Percentiles rank a stretch among this genome's conserved stretches.
Evolutionary conservation across 2,113 vertebrate genomes (phyloP).

Genomic region (Solea solea): DNA sequence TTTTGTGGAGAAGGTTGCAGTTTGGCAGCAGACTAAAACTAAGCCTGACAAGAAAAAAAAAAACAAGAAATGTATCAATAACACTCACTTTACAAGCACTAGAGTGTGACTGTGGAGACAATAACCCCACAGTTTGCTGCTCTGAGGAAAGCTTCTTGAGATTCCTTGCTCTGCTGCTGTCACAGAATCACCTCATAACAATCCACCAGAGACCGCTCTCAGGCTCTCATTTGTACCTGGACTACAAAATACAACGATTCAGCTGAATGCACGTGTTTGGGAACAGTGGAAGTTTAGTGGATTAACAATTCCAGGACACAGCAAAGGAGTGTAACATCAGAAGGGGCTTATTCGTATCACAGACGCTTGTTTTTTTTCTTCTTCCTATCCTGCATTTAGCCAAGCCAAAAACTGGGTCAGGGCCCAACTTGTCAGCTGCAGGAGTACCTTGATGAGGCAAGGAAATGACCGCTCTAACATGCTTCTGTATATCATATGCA

Average conservation of each 20-base stretch:
- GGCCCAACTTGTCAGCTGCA: constrained; percentile 4
- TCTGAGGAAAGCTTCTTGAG: constrained; percentile 11
- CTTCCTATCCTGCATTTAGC: constrained; percentile 43
- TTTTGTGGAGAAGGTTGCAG: constrained; percentile 25
- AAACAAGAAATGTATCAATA: constrained; percentile 16
- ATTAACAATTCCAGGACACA: constrained; percentile 39
- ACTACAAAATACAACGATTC: constrained; percentile 2
- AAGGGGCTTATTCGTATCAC: constrained; percentile 25
- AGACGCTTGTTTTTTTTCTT: constrained; percentile 8
- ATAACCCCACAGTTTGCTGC: neutral
- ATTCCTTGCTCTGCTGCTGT: constrained; percentile 2
- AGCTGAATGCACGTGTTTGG: constrained; percentile 2
- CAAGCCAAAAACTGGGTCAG: constrained; percentile 26
- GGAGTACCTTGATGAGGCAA: neutral
- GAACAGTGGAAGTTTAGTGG: constrained; percentile 1
- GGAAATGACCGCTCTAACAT: neutral
- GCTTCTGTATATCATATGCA: neutral
- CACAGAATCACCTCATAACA: constrained; percentile 24
- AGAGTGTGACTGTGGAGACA: constrained; percentile 23
- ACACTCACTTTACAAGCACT: constrained; percentile 12
- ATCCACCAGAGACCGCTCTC: constrained; percentile 19
- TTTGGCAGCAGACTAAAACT: constrained; percentile 20
- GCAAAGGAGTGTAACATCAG: constrained; percentile 31
- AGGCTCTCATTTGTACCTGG: constrained; percentile 32
- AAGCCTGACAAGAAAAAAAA: constrained; percentile 24